phyloP scores from a whole-genome alignment of 2,888 invertebrate genomes.

The Schizaphis graminum region DNA sequence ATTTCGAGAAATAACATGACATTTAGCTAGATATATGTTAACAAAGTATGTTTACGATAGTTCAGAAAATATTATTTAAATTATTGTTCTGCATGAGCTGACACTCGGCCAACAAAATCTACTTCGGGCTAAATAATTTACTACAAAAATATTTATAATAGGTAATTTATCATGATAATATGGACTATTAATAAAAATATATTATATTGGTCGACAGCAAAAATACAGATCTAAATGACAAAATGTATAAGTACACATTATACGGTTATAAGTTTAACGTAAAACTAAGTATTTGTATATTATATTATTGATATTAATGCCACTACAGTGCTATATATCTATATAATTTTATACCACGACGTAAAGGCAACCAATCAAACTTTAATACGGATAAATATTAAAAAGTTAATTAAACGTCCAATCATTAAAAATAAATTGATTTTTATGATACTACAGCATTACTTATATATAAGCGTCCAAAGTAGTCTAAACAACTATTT shows the following conservation, averaged over 20 bases:
- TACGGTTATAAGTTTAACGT: neutral
- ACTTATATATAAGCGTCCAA: neutral
- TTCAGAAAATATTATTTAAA: constrained; percentile 30
- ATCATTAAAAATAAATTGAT: constrained; percentile 17
- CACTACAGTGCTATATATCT: neutral
- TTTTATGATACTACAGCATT: neutral
- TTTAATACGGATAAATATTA: neutral
- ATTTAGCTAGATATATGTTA: constrained; percentile 11
- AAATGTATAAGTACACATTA: neutral
- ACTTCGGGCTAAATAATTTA: neutral
- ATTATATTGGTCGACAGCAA: neutral
- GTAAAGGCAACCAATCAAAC: neutral
- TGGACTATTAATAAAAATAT: neutral
- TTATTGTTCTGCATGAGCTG: constrained; percentile 7
- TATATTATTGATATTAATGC: neutral
- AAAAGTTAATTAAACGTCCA: neutral
- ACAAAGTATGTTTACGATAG: neutral
- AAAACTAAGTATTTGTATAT: neutral
- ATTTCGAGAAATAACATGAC: constrained; percentile 41
- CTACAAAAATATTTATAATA: neutral
- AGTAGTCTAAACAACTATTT: neutral
- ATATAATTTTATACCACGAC: neutral
- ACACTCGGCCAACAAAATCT: constrained; percentile 24
- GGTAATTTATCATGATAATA: neutral
- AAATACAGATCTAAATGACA: neutral